phyloP scores from a whole-genome alignment of 2,888 invertebrate species.

The Coenonympha glycerion region DNA sequence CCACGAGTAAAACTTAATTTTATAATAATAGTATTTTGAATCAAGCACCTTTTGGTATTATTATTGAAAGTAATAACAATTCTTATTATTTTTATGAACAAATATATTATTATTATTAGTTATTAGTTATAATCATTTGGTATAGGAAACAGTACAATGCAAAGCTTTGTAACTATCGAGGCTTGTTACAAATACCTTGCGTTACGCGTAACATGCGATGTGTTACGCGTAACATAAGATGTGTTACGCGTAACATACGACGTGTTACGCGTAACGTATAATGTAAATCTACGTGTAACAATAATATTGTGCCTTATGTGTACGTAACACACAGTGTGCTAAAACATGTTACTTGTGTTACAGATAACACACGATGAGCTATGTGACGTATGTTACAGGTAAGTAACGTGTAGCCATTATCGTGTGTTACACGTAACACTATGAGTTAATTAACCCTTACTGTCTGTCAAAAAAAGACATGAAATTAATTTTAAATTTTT shows the following conservation, averaged over 20 bases:
- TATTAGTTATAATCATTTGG: slow-evolving; percentile 21
- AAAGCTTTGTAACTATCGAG: slow-evolving; percentile 1
- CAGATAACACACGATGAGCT: not conserved
- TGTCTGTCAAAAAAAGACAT: no score
- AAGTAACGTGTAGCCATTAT: no score
- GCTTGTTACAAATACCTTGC: slow-evolving; percentile 28
- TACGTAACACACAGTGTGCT: not conserved
- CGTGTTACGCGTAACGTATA: slow-evolving; percentile 29
- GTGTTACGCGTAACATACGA: slow-evolving; percentile 30
- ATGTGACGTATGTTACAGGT: no score
- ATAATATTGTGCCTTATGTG: not conserved
- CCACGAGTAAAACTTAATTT: no score
- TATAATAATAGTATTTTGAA: not conserved
- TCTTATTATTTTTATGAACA: not conserved
- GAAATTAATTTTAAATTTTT: no score
- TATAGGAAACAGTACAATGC: slow-evolving; percentile 15
- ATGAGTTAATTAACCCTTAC: no score
- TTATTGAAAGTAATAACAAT: slow-evolving; percentile 18
- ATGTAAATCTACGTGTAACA: slow-evolving; percentile 23
- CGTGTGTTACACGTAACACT: no score
- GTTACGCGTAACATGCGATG: slow-evolving; percentile 29
- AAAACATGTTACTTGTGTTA: not conserved
- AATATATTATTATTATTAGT: no score
- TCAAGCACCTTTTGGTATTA: slow-evolving; percentile 21
- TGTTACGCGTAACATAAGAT: not conserved